Percentiles rank a stretch among this genome's conserved stretches.
Conservation (phyloP, 2,888 invertebrate species). For the Flexamia atlantica region DNA sequence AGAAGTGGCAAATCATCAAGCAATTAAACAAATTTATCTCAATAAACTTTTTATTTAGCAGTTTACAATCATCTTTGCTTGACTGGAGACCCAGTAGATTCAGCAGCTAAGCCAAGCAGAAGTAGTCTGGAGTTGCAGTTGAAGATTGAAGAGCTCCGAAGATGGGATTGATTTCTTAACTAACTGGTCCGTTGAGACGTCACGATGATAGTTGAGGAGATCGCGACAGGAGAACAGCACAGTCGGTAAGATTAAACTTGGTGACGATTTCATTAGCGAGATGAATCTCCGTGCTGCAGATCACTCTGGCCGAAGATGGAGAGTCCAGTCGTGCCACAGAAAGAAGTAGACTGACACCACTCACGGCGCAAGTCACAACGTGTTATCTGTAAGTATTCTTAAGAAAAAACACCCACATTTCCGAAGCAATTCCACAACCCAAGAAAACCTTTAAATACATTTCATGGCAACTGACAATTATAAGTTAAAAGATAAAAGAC, state of each 20-base stretch:
- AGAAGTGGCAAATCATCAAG: no score
- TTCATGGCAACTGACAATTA: constrained; percentile 19
- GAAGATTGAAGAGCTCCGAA: not conserved
- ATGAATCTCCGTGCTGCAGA: not conserved
- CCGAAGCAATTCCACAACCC: constrained; percentile 32
- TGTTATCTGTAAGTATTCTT: not conserved
- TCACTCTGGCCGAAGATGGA: not conserved
- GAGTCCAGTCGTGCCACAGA: not conserved
- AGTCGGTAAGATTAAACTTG: not conserved
- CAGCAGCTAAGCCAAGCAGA: not conserved
- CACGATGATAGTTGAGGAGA: not conserved
- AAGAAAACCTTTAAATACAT: not conserved
- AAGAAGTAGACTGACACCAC: not conserved
- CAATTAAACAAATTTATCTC: not conserved
- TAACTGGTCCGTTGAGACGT: not conserved
- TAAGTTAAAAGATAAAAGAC: not conserved
- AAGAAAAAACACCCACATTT: constrained; percentile 41
- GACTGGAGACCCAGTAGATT: not conserved
- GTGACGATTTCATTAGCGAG: not conserved
- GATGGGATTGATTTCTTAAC: not conserved
- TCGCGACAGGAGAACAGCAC: not conserved
- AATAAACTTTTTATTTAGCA: not conserved
- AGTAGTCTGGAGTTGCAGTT: not conserved
- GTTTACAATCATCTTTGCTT: not conserved
- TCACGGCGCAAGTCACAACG: not conserved